Evolutionary conservation across 2,888 invertebrate genomes (phyloP).

Genomic region (Tenthredo livida): DNA sequence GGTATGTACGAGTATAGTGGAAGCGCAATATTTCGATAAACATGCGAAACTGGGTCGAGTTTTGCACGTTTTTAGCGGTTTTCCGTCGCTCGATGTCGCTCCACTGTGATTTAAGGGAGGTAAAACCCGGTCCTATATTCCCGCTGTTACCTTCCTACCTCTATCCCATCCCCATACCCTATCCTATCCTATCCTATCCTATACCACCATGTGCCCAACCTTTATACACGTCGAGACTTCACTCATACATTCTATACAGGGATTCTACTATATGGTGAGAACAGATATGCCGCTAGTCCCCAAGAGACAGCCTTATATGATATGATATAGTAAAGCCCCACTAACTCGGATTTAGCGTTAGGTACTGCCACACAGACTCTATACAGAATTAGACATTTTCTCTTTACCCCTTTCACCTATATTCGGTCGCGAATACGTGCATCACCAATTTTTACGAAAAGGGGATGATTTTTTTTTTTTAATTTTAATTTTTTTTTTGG

Average conservation of each 20-base stretch:
- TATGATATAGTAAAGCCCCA: constrained; percentile 6
- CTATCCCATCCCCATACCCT: not conserved
- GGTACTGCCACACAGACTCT: not conserved
- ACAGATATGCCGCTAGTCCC: constrained; percentile 34
- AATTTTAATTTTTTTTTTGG: not conserved
- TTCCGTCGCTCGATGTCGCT: constrained; percentile 42
- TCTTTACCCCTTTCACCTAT: not conserved
- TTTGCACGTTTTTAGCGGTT: constrained; percentile 49
- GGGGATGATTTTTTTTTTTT: not conserved
- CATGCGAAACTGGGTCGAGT: constrained; percentile 51
- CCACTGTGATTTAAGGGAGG: constrained; percentile 46
- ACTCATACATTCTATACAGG: constrained; percentile 1
- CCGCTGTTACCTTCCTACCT: not conserved
- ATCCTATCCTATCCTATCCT: not conserved
- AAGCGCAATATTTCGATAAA: constrained; percentile 51
- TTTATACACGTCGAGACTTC: not conserved
- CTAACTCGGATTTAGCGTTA: constrained; percentile 40
- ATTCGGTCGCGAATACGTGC: not conserved
- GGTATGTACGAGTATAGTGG: not conserved
- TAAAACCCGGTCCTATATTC: constrained; percentile 38
- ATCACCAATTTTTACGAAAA: not conserved
- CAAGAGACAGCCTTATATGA: constrained; percentile 42
- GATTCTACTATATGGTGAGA: not conserved
- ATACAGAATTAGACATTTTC: not conserved
- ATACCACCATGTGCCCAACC: not conserved